These are phyloP conservation scores for Daubentonia madagascariensis DNA, from an alignment of 2,113 vertebrate species.

Conservation along the genomic window DNA sequence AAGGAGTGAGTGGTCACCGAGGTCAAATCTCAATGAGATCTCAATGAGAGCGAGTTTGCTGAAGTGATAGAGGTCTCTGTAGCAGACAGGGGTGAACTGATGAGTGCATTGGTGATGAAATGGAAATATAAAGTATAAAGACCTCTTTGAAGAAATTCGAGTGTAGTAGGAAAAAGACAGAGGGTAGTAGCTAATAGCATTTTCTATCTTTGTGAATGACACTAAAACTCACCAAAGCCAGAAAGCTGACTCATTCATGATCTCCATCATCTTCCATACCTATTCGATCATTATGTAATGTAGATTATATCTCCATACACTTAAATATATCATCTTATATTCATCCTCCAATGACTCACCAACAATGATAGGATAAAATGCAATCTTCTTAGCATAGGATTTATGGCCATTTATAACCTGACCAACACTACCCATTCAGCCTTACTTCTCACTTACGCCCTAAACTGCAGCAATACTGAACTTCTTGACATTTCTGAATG, in stretches of 20 bases:
- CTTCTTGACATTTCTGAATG: neutral
- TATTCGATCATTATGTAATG: neutral
- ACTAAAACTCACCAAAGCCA: neutral
- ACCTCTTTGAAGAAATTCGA: neutral
- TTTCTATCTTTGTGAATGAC: neutral
- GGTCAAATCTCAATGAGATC: neutral
- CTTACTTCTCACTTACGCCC: too few species aligned
- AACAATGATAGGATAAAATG: neutral
- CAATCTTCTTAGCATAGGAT: neutral
- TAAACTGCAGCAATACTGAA: neutral
- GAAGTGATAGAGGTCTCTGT: neutral
- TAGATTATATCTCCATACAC: neutral
- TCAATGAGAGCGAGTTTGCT: neutral
- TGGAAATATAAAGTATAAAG: neutral
- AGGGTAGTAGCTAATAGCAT: neutral
- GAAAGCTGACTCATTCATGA: neutral
- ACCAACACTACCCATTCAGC: neutral
- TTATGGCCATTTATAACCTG: neutral
- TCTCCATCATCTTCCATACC: neutral
- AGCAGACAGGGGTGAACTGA: neutral
- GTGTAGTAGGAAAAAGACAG: neutral
- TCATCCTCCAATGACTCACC: neutral
- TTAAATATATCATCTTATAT: neutral
- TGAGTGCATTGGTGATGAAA: neutral
- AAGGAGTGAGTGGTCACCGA: neutral